Percentiles rank a stretch among this genome's conserved stretches.
Evolutionary conservation across 2,113 vertebrate genomes (phyloP).

Genomic region (Deroptyus accipitrinus): DNA sequence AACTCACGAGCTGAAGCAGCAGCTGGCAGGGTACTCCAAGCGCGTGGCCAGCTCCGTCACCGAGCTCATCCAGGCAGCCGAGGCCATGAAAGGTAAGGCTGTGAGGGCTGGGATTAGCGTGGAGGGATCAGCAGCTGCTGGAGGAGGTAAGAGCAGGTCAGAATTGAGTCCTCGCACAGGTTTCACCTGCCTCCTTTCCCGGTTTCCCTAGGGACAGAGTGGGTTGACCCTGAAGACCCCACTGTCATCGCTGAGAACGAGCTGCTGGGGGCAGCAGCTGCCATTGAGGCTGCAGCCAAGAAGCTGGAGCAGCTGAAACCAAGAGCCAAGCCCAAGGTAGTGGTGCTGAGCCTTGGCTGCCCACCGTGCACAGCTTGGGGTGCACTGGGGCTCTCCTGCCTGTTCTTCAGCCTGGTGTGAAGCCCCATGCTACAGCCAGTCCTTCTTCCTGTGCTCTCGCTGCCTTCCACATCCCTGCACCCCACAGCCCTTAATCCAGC

Average conservation of each 20-base stretch:
- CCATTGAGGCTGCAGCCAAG: slow-evolving; percentile 98
- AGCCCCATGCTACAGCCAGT: not conserved
- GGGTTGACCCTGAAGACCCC: slow-evolving; percentile 97
- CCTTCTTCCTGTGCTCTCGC: not conserved
- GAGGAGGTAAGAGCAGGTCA: not conserved
- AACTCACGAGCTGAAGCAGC: slow-evolving; percentile 90
- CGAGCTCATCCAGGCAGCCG: slow-evolving; percentile 96
- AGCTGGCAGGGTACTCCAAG: slow-evolving; percentile 90
- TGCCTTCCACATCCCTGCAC: not conserved
- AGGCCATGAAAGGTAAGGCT: slow-evolving; percentile 95
- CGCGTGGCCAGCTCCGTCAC: slow-evolving; percentile 93
- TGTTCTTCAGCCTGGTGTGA: not conserved
- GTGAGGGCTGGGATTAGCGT: not conserved
- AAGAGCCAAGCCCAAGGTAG: slow-evolving; percentile 94
- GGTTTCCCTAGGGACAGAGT: slow-evolving; percentile 81
- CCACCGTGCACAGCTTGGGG: accelerated
- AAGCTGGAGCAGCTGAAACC: slow-evolving; percentile 98
- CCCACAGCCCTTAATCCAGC: not conserved
- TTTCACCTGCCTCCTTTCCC: not conserved
- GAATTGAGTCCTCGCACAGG: accelerated
- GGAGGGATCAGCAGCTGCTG: not conserved
- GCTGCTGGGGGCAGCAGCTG: slow-evolving; percentile 91
- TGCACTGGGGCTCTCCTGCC: not conserved
- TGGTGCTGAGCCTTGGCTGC: not conserved
- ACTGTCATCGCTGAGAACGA: slow-evolving; percentile 97